Evolutionary conservation across 2,797 vertebrate genomes (phyloP).

Genomic region (Carcharodon carcharias): DNA sequence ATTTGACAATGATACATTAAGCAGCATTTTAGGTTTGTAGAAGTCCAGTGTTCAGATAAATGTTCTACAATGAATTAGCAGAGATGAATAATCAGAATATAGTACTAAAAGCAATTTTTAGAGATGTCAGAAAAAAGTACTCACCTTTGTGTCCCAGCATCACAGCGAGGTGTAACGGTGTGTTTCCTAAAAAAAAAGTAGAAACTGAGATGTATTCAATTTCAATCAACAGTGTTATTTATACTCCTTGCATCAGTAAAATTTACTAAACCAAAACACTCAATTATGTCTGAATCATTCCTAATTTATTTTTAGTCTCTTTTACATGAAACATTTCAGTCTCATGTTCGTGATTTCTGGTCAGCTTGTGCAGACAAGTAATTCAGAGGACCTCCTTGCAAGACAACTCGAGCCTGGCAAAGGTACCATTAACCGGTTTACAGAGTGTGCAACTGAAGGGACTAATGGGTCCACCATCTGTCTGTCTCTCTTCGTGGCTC

Average conservation of each 20-base stretch:
- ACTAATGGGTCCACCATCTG: not conserved
- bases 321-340: not conserved
- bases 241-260: not conserved
- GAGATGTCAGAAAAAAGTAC: constrained; percentile 45
- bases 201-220: constrained; percentile 35
- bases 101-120: not conserved
- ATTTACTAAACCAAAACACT: too few relatives aligned
- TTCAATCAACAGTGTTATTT: not conserved
- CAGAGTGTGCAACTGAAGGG: not conserved
- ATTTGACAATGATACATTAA: not conserved
- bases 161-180: constrained; percentile 93
- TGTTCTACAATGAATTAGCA: not conserved
- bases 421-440: not conserved
- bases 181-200: constrained; percentile 75
- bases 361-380: not conserved
- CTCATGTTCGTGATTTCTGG: not conserved
- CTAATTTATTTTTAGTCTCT: not conserved
- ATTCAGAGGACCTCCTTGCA: not conserved
- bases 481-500: too few relatives aligned
- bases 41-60: not conserved
- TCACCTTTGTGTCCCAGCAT: constrained; percentile 99
- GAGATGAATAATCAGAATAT: not conserved
- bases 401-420: not conserved
- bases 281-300: not conserved
- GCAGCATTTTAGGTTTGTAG: not conserved